Evolutionary conservation across 1,140 invertebrate genomes (phyloP).

Genomic region (Heliconius hewitsoni): DNA sequence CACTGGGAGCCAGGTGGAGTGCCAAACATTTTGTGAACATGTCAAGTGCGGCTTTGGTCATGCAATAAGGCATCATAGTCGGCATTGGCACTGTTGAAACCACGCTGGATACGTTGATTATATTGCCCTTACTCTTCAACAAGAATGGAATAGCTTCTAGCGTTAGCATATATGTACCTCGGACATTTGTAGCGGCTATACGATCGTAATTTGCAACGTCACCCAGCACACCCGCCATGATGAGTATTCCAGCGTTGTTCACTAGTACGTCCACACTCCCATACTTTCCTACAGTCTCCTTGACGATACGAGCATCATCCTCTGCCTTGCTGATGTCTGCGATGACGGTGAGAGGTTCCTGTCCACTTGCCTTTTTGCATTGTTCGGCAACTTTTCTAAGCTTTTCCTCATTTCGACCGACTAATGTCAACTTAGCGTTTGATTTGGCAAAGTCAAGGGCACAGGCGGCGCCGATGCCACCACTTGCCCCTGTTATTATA

Average conservation of each 20-base stretch:
- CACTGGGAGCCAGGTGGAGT: slow-evolving; percentile 85
- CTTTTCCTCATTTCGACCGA: slow-evolving; percentile 59
- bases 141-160: slow-evolving; percentile 88
- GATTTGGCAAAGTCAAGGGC: slow-evolving; percentile 56
- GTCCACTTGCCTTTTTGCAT: slow-evolving; percentile 78
- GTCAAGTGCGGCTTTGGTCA: slow-evolving; percentile 91
- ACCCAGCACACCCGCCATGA: slow-evolving; percentile 81
- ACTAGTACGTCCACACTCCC: slow-evolving; percentile 86
- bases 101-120: slow-evolving; percentile 91
- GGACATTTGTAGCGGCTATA: slow-evolving; percentile 87
- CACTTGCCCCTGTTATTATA: slow-evolving; percentile 66
- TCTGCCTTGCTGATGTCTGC: slow-evolving; percentile 86
- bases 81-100: slow-evolving; percentile 84
- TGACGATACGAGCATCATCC: slow-evolving; percentile 83
- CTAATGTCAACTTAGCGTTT: slow-evolving; percentile 54
- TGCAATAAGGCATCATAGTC: slow-evolving; percentile 85
- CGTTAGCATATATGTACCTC: slow-evolving; percentile 87
- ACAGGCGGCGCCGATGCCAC: slow-evolving; percentile 64
- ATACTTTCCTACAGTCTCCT: slow-evolving; percentile 82
- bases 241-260: slow-evolving; percentile 89
- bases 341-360: slow-evolving; percentile 76
- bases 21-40: slow-evolving; percentile 88
- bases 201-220: slow-evolving; percentile 86
- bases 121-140: slow-evolving; percentile 86
- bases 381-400: slow-evolving; percentile 78